Conservation (phyloP, 2,113 vertebrate genomes). For the Vireo altiloquus region DNA sequence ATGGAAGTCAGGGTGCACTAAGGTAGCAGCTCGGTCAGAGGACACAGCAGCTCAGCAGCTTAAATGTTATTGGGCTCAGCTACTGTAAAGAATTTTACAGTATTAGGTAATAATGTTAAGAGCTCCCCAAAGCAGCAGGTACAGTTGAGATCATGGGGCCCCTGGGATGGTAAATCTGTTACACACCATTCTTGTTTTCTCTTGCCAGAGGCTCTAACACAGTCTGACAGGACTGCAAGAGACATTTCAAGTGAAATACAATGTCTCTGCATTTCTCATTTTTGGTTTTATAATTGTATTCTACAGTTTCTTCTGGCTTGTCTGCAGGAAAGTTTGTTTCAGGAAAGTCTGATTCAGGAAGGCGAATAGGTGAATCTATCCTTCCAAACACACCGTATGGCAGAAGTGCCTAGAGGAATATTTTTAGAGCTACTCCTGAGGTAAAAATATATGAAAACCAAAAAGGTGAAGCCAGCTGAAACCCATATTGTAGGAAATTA, state of each 20-base stretch:
- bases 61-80: not conserved
- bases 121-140: not conserved
- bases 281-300: conserved; percentile 26
- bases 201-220: conserved; percentile 5
- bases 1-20: not conserved
- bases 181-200: not conserved
- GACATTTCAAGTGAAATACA: not conserved
- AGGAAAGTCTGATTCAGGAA: conserved; percentile 40
- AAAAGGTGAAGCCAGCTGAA: not conserved
- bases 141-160: not conserved
- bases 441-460: not conserved
- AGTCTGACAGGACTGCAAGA: not conserved
- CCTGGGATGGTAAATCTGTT: not conserved
- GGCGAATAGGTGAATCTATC: conserved; percentile 12
- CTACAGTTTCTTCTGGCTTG: conserved; percentile 48
- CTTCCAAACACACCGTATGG: conserved; percentile 1
- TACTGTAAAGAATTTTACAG: not conserved
- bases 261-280: conserved; percentile 52
- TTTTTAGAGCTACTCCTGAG: conserved; percentile 23
- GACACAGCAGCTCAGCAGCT: not conserved
- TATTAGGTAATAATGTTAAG: not conserved
- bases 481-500: not conserved
- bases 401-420: not conserved
- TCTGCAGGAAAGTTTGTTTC: conserved; percentile 60
- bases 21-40: not conserved